Conservation (phyloP, 1,140 invertebrate genomes). For the Caenorhabditis briggsae region DNA sequence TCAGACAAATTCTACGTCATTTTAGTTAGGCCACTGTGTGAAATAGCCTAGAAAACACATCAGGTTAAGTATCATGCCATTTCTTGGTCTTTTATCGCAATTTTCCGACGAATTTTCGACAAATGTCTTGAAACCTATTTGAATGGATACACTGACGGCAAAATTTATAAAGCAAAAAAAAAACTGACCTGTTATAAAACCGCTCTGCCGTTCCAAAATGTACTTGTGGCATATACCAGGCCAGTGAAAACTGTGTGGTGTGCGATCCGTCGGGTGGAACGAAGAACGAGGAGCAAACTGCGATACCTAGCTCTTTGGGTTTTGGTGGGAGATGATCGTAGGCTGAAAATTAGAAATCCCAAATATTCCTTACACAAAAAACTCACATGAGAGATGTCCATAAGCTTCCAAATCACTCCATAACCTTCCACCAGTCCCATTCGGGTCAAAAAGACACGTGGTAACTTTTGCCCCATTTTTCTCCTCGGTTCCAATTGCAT, state of each 20-base stretch:
- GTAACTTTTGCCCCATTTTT: slow-evolving; percentile 28
- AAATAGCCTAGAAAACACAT: no score
- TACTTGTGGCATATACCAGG: slow-evolving; percentile 73
- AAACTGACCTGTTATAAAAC: slow-evolving; percentile 65
- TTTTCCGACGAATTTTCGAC: no score
- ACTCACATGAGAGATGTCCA: slow-evolving; percentile 45
- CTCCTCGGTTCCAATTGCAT: slow-evolving; percentile 80
- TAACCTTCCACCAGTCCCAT: slow-evolving; percentile 11
- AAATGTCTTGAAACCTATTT: no score
- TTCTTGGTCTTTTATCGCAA: no score
- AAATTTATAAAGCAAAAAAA: no score
- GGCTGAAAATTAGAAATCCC: not conserved
- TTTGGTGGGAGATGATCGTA: slow-evolving; percentile 23
- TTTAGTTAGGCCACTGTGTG: no score
- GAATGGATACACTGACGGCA: no score
- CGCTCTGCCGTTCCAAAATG: slow-evolving; percentile 67
- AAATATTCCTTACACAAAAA: not conserved
- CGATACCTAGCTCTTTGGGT: slow-evolving; percentile 50
- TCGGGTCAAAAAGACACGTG: slow-evolving; percentile 47
- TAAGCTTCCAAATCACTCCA: slow-evolving; percentile 40
- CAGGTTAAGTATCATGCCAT: no score
- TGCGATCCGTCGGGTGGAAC: slow-evolving; percentile 33
- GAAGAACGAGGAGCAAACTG: slow-evolving; percentile 41
- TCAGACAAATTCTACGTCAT: no score
- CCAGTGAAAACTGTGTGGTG: slow-evolving; percentile 69